These are phyloP conservation scores for Euspilapteryx auroguttella DNA, from an alignment of 2,888 invertebrate genomes.

Conservation along the genomic window DNA sequence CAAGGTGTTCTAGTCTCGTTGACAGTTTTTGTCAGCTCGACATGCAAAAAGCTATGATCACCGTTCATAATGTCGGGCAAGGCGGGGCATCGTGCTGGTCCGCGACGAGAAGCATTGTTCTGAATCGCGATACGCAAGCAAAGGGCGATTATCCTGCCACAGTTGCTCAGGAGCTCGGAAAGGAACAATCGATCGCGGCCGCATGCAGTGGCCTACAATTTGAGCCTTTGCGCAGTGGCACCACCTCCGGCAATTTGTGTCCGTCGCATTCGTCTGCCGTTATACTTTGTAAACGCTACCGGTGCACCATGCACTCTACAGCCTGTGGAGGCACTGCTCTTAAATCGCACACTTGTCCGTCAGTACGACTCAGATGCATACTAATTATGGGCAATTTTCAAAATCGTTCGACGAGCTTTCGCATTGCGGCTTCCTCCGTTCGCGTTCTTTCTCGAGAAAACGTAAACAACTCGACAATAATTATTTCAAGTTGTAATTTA, in stretches of 20 bases:
- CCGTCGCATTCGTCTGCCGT: conserved; percentile 49
- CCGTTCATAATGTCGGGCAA: neutral
- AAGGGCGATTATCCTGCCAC: conserved; percentile 6
- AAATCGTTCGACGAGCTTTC: conserved; percentile 55
- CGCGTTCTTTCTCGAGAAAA: conserved; percentile 23
- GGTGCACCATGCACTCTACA: conserved; percentile 54
- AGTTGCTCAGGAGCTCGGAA: conserved; percentile 4
- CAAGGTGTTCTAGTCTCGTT: no score
- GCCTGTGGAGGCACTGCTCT: conserved; percentile 44
- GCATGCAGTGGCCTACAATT: conserved; percentile 4
- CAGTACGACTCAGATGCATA: conserved; percentile 48
- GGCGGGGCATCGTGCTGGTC: no score
- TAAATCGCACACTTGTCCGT: conserved; percentile 47
- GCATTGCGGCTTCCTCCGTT: conserved; percentile 48
- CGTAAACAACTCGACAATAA: no score
- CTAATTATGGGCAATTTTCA: conserved; percentile 60
- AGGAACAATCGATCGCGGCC: conserved; percentile 32
- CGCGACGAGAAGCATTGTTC: no score
- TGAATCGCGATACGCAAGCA: neutral
- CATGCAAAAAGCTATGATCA: neutral
- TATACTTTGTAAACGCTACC: conserved; percentile 55
- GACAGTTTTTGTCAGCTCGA: neutral
- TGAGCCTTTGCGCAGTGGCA: conserved; percentile 40
- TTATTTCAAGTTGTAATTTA: no score
- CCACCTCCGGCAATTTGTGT: conserved; percentile 52